Conservation (phyloP, 2,113 vertebrate species). For the Aleadryas rufinucha region DNA sequence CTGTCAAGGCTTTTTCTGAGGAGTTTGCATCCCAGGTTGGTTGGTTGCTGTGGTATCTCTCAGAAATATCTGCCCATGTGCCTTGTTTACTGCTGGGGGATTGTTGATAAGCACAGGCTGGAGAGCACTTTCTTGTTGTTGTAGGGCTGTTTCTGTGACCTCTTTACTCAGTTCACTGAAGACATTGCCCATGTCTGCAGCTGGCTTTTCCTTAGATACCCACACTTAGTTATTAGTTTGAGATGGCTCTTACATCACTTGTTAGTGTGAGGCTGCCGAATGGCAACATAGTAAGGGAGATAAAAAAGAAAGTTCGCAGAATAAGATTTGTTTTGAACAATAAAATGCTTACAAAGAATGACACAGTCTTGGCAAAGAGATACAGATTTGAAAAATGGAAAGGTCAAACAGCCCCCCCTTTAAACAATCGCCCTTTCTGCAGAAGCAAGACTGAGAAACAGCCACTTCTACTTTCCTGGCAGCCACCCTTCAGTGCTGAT, state of each 20-base stretch:
- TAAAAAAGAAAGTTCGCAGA: background rate
- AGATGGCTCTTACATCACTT: background rate
- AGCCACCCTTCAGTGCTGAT: constrained; percentile 40
- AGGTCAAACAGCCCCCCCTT: constrained; percentile 21
- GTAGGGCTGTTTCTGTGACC: background rate
- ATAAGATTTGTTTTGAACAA: constrained; percentile 51
- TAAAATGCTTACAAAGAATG: constrained; percentile 41
- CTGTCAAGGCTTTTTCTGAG: background rate
- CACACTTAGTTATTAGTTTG: background rate
- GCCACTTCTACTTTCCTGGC: constrained; percentile 60
- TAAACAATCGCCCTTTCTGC: constrained; percentile 12
- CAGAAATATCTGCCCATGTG: background rate
- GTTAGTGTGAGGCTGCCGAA: background rate
- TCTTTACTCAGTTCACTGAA: background rate
- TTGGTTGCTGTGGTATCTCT: background rate
- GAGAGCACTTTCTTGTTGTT: background rate
- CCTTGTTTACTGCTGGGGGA: background rate
- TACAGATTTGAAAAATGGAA: constrained; percentile 36
- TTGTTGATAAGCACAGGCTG: background rate
- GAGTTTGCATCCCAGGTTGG: background rate
- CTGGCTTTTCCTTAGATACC: background rate
- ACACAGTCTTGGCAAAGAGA: constrained; percentile 24
- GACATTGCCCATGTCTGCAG: background rate
- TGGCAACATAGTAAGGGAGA: background rate
- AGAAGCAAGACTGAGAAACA: constrained; percentile 26